A percentile compares a stretch with the other conserved stretches of the same genome.
Evolutionary conservation across 2,113 vertebrate genomes (phyloP).

Genomic region (Esox niger): DNA sequence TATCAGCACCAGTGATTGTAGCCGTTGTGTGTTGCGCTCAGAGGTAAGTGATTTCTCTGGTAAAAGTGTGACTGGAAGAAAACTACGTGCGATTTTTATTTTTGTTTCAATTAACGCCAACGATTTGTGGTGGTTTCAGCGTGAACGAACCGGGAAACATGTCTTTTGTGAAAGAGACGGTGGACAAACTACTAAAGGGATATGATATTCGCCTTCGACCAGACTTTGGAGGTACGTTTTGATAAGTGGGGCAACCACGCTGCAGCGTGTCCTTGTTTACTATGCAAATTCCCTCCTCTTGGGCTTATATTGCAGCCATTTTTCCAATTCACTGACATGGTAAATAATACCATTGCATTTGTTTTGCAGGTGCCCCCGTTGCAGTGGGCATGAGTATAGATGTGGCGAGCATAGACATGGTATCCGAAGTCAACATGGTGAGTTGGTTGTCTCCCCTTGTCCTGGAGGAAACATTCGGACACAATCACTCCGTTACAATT

Average conservation of each 20-base stretch:
- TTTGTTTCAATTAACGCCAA: background rate
- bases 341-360: background rate
- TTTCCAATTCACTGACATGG: constrained; percentile 19
- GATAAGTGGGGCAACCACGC: background rate
- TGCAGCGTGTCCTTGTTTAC: background rate
- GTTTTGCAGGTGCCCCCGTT: constrained; percentile 81
- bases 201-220: constrained; percentile 93
- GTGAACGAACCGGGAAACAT: constrained; percentile 91
- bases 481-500: background rate
- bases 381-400: constrained; percentile 95
- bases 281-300: background rate
- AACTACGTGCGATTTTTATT: too few species aligned
- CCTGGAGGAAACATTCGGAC: background rate
- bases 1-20: constrained; percentile 76
- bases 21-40: constrained; percentile 79
- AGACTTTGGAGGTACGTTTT: constrained; percentile 87
- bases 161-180: constrained; percentile 94
- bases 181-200: constrained; percentile 90
- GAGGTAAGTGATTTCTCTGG: constrained; percentile 65
- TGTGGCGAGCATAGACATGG: constrained; percentile 95
- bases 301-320: background rate
- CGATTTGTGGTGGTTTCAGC: constrained; percentile 61
- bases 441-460: constrained; percentile 57
- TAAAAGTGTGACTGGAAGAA: background rate
- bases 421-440: constrained; percentile 97